These are phyloP conservation scores for Kryphioiulus occultus DNA, from an alignment of 2,888 invertebrate species.

Conservation along the genomic window DNA sequence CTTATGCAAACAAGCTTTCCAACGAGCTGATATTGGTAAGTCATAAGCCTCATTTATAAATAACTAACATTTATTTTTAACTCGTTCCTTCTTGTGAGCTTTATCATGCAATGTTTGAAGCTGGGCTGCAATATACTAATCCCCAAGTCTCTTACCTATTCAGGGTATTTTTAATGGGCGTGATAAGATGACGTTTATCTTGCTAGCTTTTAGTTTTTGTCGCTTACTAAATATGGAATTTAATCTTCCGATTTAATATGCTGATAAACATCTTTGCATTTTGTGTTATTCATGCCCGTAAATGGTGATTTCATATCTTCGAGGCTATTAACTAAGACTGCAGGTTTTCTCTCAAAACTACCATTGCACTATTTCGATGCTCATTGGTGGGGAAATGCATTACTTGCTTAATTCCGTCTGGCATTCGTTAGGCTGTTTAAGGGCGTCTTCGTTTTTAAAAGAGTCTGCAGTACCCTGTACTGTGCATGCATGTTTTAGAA, in stretches of 20 bases:
- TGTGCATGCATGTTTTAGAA: too few species aligned
- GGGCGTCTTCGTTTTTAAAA: background rate
- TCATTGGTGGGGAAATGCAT: too few species aligned
- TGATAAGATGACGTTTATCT: too few species aligned
- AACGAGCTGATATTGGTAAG: background rate
- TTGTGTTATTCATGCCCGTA: background rate
- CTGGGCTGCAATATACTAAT: too few species aligned
- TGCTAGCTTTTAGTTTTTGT: too few species aligned
- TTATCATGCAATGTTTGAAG: background rate
- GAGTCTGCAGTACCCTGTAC: too few species aligned
- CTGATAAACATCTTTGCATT: background rate
- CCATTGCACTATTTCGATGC: background rate
- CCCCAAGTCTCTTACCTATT: too few species aligned
- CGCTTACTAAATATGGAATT: background rate
- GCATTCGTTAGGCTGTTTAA: too few species aligned
- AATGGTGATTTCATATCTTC: background rate
- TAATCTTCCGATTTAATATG: background rate
- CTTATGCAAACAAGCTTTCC: conserved; percentile 4
- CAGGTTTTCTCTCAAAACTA: background rate
- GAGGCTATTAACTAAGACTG: background rate
- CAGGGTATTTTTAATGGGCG: background rate
- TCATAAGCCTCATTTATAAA: background rate
- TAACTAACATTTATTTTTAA: background rate
- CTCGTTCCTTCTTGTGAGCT: too few species aligned
- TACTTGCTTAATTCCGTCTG: background rate